A percentile compares a stretch with the other conserved stretches of the same genome.
Conservation (phyloP, 2,113 vertebrate species). For the Prionailurus viverrinus region DNA sequence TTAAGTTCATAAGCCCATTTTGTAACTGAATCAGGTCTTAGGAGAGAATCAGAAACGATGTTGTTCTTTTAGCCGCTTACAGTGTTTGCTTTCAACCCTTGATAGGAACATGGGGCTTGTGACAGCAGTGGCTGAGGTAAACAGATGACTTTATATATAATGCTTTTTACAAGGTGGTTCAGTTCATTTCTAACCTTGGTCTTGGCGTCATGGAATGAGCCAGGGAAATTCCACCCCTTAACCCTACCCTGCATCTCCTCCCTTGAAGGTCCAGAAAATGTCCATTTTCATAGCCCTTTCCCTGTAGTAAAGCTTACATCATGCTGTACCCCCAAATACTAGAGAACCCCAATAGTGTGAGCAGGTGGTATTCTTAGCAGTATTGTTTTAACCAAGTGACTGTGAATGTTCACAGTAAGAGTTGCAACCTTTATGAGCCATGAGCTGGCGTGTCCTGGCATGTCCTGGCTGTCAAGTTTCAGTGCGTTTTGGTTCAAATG, state of each 20-base stretch:
- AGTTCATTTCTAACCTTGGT: constrained; percentile 71
- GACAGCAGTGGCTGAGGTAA: constrained; percentile 69
- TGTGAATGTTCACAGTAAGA: constrained; percentile 82
- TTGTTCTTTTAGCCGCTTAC: constrained; percentile 76
- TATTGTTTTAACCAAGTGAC: constrained; percentile 80
- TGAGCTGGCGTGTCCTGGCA: constrained; percentile 83
- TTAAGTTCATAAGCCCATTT: constrained; percentile 87
- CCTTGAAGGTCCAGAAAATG: constrained; percentile 36
- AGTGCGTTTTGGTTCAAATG: constrained; percentile 86
- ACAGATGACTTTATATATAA: constrained; percentile 80
- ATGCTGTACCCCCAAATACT: not conserved
- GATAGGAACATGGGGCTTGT: constrained; percentile 70
- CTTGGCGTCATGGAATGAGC: constrained; percentile 67
- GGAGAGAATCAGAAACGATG: constrained; percentile 83
- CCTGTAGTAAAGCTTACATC: not conserved
- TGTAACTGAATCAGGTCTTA: constrained; percentile 85
- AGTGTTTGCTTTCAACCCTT: constrained; percentile 82
- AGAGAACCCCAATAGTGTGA: constrained; percentile 40
- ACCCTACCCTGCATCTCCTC: constrained; percentile 47
- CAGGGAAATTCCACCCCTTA: constrained; percentile 65
- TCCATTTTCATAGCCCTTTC: constrained; percentile 30
- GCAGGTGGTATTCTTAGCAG: constrained; percentile 18
- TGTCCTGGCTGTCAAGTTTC: constrained; percentile 85
- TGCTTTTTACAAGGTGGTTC: constrained; percentile 75
- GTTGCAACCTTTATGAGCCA: constrained; percentile 85